These are phyloP conservation scores for Contarinia nasturtii DNA, from an alignment of 1,140 invertebrate genomes.

Conservation along the genomic window DNA sequence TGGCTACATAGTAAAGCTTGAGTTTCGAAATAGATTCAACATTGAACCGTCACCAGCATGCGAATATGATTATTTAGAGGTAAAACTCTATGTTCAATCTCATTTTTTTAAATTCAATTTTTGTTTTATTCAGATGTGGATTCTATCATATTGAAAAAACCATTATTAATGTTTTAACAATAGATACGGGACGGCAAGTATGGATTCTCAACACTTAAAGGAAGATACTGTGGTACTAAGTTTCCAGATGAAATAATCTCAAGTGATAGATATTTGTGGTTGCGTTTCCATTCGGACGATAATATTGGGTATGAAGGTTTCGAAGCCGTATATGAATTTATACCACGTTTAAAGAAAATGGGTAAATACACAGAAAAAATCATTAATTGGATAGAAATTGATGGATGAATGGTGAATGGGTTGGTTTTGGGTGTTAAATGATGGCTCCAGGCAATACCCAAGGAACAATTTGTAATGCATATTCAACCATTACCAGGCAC, in stretches of 20 bases:
- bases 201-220: conserved; percentile 50
- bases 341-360: conserved; percentile 30
- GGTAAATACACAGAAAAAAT: conserved; percentile 17
- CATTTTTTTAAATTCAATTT: not conserved
- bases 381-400: conserved; percentile 18
- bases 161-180: not conserved
- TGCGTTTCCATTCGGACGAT: conserved; percentile 67
- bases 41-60: conserved; percentile 56
- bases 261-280: conserved; percentile 57
- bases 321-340: conserved; percentile 50
- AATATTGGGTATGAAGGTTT: conserved; percentile 70
- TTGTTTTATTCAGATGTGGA: not conserved
- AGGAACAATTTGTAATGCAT: no score
- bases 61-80: conserved; percentile 65
- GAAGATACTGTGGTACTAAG: conserved; percentile 50
- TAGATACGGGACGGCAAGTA: conserved; percentile 57
- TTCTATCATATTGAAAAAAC: no score
- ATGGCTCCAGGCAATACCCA: no score
- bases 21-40: conserved; percentile 65
- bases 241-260: conserved; percentile 64
- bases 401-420: conserved; percentile 14
- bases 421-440: conserved; percentile 11
- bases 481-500: no score
- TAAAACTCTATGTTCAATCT: conserved; percentile 19
- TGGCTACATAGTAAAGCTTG: conserved; percentile 53